Percentiles rank a stretch among this genome's conserved stretches.
Conservation (phyloP, 2,113 vertebrate species). For the Litocranius walleri region DNA sequence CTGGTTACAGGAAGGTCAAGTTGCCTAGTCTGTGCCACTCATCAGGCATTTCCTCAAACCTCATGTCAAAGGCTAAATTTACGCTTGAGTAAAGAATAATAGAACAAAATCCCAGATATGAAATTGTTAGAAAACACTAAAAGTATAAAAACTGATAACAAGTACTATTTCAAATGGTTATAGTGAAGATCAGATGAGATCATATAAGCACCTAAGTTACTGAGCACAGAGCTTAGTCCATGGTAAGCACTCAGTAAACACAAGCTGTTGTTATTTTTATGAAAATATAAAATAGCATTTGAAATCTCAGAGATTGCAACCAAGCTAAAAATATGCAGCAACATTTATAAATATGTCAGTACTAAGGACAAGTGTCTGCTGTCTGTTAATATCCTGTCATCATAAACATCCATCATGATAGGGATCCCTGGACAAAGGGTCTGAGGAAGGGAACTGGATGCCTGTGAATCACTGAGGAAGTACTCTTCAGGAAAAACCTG, state of each 20-base stretch:
- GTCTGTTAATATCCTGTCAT: neutral
- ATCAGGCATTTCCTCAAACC: slow-evolving; percentile 49
- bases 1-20: neutral
- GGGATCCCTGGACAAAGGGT: neutral
- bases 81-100: neutral
- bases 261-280: neutral
- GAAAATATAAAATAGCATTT: neutral
- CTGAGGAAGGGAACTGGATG: neutral
- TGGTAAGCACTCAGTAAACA: neutral
- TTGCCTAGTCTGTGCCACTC: slow-evolving; percentile 41
- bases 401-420: neutral
- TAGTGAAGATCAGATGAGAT: neutral
- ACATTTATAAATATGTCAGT: neutral
- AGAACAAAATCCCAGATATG: slow-evolving; percentile 29
- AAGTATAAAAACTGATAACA: neutral
- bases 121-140: slow-evolving; percentile 22
- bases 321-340: neutral
- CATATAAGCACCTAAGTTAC: neutral
- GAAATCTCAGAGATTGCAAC: slow-evolving; percentile 5
- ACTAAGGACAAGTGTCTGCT: neutral
- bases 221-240: too few species aligned
- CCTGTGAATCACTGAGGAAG: neutral
- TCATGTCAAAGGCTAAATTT: slow-evolving; percentile 40
- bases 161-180: neutral
- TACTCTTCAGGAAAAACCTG: neutral